These are phyloP conservation scores for mouse (Mus musculus) DNA, from an alignment of 2,113 vertebrate genomes.

Conservation along the genomic window GRCm39 chr11:110577501-110578000, in stretches of 20 bases:
- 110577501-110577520: background rate
- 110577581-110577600: background rate
- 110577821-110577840: background rate
- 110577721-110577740: too few species aligned
- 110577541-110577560: background rate
- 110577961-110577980: background rate
- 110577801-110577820: background rate
- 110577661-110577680: background rate
- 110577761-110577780: background rate
- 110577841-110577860: background rate
- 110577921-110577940: background rate
- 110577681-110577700: too few species aligned
- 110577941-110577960: background rate
- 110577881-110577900: background rate
- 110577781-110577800: background rate
- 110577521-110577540: background rate
- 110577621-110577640: background rate
- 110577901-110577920: background rate
- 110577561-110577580: background rate
- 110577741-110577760: background rate
- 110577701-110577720: background rate
- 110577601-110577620: background rate
- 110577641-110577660: background rate
- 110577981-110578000: background rate
- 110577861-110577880: background rate